Evolutionary conservation across 1,140 invertebrate species (phyloP).

Genomic region (Drosophila arizonae): DNA sequence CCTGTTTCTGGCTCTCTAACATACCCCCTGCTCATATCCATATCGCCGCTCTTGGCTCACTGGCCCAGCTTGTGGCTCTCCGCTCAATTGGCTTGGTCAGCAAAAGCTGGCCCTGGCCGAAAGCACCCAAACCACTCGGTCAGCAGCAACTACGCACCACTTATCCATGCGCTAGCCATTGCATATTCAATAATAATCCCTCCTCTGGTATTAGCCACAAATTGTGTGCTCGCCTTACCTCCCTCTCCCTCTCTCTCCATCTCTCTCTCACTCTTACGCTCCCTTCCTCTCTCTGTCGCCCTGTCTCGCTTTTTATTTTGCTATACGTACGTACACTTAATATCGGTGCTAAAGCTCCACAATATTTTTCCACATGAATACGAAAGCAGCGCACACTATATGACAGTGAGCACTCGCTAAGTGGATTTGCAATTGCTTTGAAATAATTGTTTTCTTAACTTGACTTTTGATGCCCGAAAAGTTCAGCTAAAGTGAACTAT

Average conservation of each 20-base stretch:
- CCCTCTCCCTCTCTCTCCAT: neutral
- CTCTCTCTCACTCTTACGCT: neutral
- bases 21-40: too few relatives aligned
- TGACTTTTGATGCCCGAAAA: too few relatives aligned
- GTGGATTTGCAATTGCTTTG: neutral
- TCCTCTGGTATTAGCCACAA: conserved; percentile 40
- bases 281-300: neutral
- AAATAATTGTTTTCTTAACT: too few relatives aligned
- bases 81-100: conserved; percentile 37
- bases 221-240: conserved; percentile 1
- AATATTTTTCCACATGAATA: conserved; percentile 35
- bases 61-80: neutral
- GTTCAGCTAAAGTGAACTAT: too few relatives aligned
- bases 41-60: too few relatives aligned
- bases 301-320: conserved; percentile 3
- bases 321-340: conserved; percentile 17
- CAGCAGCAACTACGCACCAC: conserved; percentile 18
- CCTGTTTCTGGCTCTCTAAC: neutral
- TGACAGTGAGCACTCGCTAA: conserved; percentile 19
- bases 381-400: conserved; percentile 7
- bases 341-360: conserved; percentile 11
- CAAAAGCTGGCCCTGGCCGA: conserved; percentile 4
- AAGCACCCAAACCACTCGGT: neutral
- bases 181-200: conserved; percentile 51
- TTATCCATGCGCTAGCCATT: conserved; percentile 16